Base-by-base conservation (phyloP, 2,888 invertebrate species). In the Alcis repandata region DNA sequence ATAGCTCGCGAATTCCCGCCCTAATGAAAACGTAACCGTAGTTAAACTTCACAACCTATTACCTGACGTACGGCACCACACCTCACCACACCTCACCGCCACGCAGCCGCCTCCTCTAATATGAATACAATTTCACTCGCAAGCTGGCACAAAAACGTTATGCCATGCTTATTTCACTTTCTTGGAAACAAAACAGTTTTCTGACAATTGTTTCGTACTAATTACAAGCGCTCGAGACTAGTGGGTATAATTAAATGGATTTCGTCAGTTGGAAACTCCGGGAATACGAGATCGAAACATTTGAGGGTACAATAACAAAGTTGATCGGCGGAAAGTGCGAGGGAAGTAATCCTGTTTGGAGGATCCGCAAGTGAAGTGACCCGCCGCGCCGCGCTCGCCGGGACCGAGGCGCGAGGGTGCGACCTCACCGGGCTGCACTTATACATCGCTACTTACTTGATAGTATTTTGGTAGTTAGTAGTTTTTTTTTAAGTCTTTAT, bases 21-120 rank as follows among this genome's bases (percentile, higher is more conserved):
- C 59, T 71, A 71, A 74, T 75, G 70, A 73, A 68, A 63, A 62
- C 60, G 32, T 58, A 59, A 27, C 52, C 58, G 63, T 59, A 69
- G 59, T 73, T 68, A 69, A 66, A 72, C 67, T 76, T 78, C 71
- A 79, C 70, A 68, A 52, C 65, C 70, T 71, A 68, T 71, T 66
- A 68, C 74, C 43, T 56, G 62, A 64, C 66, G 57, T 20, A 20
- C 38, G 27, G 49, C 60, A 20, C 9, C 1, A 48, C 22, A 13
- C 45, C 22, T n/a, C n/a, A n/a, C n/a, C n/a, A n/a, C n/a, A 17
- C 41, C 4, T 0, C 27, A 27, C 27, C 27, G 6, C 27, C 6
- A 27, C 27, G 17, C 27, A 45, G 41, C 38, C 53, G 48, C 27
- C 27, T 19, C 49, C 10, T 8, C 69, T n/a, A 53, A 58, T 62